A percentile compares a stretch with the other conserved stretches of the same genome.
Evolutionary conservation across 2,797 vertebrate species (phyloP).

Genomic region (Gymnoscopelus microlampas): DNA sequence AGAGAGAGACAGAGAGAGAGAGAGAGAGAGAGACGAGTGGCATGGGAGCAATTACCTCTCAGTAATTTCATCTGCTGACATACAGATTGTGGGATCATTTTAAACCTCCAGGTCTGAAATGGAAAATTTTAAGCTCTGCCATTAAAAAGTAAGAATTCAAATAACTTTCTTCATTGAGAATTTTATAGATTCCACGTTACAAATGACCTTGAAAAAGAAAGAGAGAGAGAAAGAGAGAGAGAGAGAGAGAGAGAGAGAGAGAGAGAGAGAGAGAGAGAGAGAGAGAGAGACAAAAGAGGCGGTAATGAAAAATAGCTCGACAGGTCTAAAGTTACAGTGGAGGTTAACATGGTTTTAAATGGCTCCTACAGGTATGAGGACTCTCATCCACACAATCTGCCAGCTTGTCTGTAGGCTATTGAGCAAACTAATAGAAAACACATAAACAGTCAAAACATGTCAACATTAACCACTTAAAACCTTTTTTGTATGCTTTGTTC

Average conservation of each 20-base stretch:
- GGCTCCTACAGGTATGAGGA: slow-evolving; percentile 51
- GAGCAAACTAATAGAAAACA: slow-evolving; percentile 19
- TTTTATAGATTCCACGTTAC: slow-evolving; percentile 85
- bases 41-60: slow-evolving; percentile 65
- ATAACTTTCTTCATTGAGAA: slow-evolving; percentile 84
- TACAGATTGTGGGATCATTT: slow-evolving; percentile 76
- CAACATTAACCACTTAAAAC: no score
- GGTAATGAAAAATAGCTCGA: slow-evolving; percentile 70
- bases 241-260: slow-evolving; percentile 27
- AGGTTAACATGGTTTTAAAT: slow-evolving; percentile 62
- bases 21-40: slow-evolving; percentile 10
- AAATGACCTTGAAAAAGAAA: slow-evolving; percentile 77
- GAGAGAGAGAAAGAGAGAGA: slow-evolving; percentile 27
- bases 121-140: slow-evolving; percentile 80
- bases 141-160: slow-evolving; percentile 86
- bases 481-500: no score
- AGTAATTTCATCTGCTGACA: slow-evolving; percentile 77
- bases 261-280: slow-evolving; percentile 29
- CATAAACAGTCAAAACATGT: no score
- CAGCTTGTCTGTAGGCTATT: slow-evolving; percentile 28
- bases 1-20: slow-evolving; percentile 10
- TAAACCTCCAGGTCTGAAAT: slow-evolving; percentile 79
- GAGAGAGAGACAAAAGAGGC: slow-evolving; percentile 35
- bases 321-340: slow-evolving; percentile 68
- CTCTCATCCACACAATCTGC: slow-evolving; percentile 19